These are phyloP conservation scores for Conistra vaccinii DNA, from an alignment of 2,888 invertebrate genomes.

Conservation along the genomic window DNA sequence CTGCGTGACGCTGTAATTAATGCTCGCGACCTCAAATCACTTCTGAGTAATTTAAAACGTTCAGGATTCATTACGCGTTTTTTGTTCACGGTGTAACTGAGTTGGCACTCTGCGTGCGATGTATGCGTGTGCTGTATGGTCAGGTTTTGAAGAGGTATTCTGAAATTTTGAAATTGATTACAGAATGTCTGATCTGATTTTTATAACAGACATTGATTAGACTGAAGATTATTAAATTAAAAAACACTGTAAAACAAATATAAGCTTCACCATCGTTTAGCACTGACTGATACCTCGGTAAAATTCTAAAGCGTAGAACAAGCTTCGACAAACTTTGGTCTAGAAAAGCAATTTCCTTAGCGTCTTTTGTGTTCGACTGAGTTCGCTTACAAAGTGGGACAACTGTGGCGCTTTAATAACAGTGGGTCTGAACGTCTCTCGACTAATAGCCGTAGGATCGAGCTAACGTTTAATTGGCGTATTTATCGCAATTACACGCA, in stretches of 20 bases:
- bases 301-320: slow-evolving; percentile 2
- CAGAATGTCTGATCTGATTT: background rate
- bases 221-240: background rate
- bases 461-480: slow-evolving; percentile 83
- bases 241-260: background rate
- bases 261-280: background rate
- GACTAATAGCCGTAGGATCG: slow-evolving; percentile 81
- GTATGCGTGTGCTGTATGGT: background rate
- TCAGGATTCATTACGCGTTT: slow-evolving; percentile 57
- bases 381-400: slow-evolving; percentile 53
- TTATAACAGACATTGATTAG: no score
- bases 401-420: slow-evolving; percentile 56
- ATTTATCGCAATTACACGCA: slow-evolving; percentile 89
- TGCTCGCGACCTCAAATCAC: slow-evolving; percentile 69
- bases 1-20: slow-evolving; percentile 84
- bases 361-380: slow-evolving; percentile 46
- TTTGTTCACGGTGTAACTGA: slow-evolving; percentile 18
- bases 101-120: slow-evolving; percentile 24
- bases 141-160: background rate
- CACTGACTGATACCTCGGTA: slow-evolving; percentile 8
- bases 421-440: slow-evolving; percentile 66
- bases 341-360: slow-evolving; percentile 51
- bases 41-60: slow-evolving; percentile 54
- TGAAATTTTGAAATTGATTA: background rate
- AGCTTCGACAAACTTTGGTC: slow-evolving; percentile 43